These are phyloP conservation scores for Vidua macroura DNA, from an alignment of 2,113 vertebrate genomes.

Conservation along the genomic window DNA sequence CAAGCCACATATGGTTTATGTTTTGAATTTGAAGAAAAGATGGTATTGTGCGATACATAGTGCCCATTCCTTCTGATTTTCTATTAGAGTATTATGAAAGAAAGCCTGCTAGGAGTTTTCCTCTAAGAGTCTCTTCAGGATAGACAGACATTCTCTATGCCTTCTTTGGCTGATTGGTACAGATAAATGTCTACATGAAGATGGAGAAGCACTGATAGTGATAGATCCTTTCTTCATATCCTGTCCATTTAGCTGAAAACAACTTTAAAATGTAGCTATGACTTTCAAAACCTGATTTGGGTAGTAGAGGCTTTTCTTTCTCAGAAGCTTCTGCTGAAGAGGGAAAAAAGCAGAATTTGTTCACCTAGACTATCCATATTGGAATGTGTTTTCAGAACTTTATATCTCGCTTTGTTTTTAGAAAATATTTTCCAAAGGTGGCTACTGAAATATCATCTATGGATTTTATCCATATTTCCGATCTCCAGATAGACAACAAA, in stretches of 20 bases:
- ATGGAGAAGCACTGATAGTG: background rate
- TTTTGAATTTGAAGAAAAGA: slow-evolving; percentile 12
- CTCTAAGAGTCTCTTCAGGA: background rate
- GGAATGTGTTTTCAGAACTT: background rate
- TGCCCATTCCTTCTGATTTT: background rate
- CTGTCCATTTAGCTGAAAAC: background rate
- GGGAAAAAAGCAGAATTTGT: background rate
- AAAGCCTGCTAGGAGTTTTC: background rate
- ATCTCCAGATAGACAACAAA: background rate
- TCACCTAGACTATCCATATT: background rate
- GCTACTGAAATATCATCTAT: background rate
- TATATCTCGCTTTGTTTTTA: background rate
- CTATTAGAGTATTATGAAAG: background rate
- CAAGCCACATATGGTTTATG: background rate
- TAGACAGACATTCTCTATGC: background rate
- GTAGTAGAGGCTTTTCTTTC: background rate
- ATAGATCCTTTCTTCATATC: background rate
- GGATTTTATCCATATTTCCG: background rate
- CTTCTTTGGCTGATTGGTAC: background rate
- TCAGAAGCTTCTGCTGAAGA: background rate
- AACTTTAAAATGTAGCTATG: background rate
- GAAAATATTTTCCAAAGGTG: background rate
- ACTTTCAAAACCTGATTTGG: background rate
- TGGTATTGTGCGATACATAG: background rate
- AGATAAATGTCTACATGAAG: background rate